These are phyloP conservation scores for Xiphorhynchus erythropygius DNA, from an alignment of 2,797 vertebrate genomes.

Conservation along the genomic window DNA sequence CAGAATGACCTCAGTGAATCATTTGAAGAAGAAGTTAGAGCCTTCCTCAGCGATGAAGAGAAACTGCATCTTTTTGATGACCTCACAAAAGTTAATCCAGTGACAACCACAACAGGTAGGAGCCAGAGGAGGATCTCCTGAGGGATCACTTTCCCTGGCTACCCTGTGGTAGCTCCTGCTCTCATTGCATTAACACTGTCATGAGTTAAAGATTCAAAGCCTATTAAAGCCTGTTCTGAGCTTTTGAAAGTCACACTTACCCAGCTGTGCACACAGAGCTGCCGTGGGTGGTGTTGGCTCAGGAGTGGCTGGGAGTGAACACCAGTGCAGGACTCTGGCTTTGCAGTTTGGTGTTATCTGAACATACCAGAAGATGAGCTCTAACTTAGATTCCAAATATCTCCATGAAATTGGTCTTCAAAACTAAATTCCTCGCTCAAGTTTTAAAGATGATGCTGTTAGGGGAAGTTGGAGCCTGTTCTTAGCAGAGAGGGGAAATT, in stretches of 20 bases:
- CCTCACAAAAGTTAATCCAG: constrained; percentile 95
- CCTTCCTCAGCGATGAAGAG: constrained; percentile 85
- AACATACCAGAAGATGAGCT: neutral
- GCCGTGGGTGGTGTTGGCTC: neutral
- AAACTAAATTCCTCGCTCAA: neutral
- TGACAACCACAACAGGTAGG: constrained; percentile 89
- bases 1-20: constrained; percentile 69
- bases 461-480: neutral
- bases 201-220: neutral
- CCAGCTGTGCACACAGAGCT: neutral
- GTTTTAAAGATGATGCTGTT: neutral
- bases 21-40: constrained; percentile 82
- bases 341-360: neutral
- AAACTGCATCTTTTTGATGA: constrained; percentile 88
- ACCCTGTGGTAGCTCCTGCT: neutral
- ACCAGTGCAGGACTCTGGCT: neutral
- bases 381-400: neutral
- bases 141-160: neutral
- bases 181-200: neutral
- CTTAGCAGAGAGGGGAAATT: neutral
- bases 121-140: neutral
- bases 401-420: neutral
- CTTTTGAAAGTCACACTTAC: neutral
- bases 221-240: neutral
- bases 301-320: neutral